Evolutionary conservation across 2,797 vertebrate species (phyloP), one percentile per base, ranked within the genome.

Genomic region (Eupleurogrammus muticus): DNA sequence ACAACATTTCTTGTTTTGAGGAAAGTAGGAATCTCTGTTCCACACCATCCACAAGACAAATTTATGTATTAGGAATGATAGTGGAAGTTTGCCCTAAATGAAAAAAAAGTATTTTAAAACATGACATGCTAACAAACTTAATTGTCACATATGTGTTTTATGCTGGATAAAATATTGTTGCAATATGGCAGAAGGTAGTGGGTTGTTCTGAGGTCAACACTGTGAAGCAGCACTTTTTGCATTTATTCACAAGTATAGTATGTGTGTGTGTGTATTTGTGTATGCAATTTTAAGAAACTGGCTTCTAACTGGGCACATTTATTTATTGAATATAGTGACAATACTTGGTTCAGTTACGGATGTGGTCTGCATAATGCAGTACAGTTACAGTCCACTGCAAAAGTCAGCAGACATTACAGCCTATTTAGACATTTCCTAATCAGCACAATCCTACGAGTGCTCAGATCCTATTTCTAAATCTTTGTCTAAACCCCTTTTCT

Each of bases 391-490:
- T 83, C 50, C 78, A 52, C 60, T 82, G 73, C 71, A 81, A 72
- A 82, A 80, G 57, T 79, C 83, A 85, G 59, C 54, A 77, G 80
- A 81, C 71, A 79, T 72, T 82, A 75, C 17, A 8, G 54, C 68
- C 81, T 82, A 85, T 89, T 90, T 87, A 85, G 77, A 87, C 77
- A 53, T 87, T 80, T 89, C 19, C 72, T 74, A 84, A 88, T 87
- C 80, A 87, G 69, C 82, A 78, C 80, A 80, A 77, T 73, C 71
- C 81, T 78, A 36, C 23, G 14, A 77, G 67, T 73, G 78, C 68
- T 67, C 57, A 77, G 79, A 87, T 89, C 88, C 24, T 53, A 61
- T 90, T 89, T 88, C 82, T 70, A 80, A 79, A 81, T 85, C 75
- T 82, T 84, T 82, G 66, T 85, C 73, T 66, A 80, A 89, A 87